Base-by-base conservation (phyloP, 2,888 invertebrate genomes). In the Drosophila setosimentum region DNA sequence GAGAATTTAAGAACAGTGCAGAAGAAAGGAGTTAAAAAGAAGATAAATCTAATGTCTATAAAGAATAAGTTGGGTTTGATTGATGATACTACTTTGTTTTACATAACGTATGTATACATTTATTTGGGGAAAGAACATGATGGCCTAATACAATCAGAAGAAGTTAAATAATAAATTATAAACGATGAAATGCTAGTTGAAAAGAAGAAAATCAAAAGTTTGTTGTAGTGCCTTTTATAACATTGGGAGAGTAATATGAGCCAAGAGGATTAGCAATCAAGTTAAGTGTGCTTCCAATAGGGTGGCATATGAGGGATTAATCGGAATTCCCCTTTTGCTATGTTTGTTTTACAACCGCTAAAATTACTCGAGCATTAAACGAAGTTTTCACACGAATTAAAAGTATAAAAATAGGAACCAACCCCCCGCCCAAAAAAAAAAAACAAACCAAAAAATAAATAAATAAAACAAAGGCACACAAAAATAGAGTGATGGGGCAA, bases 321-420 rank as follows among this genome's bases (percentile, higher is more conserved):
- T 8, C 32, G 3, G 13, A 40, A 30, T 32, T 24, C 6, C 21
- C 6, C 13, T 3, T 16, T 29, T 18, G 24, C 24, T 13, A 13
- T 40, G 13, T 1, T 27, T 18, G 50, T 18, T 57, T 65, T 18
- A 18, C 29, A 55, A 24, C 45, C 8, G 61, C 64, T 66, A 65
- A 68, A 70, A 70, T 60, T 80, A 69, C n/a, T 29, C 24, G 53
- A 4, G 2, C 10, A n/a, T 10, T 10, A 30, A 63, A 49, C 27
- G 11, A 11, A 21, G 21, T 74, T 70, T 73, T 74, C 67, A 61
- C 51, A 62, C 50, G 67, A 68, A 64, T 53, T 40, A 35, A 29
- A 53, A 32, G 13, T 40, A 24, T 21, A 49, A 30, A 58, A 48
- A 48, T 48, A 48, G 33, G 5, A 24, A 49, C 11, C 18, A 27